Base-by-base conservation (phyloP, 2,113 vertebrate species). In the Lycocorax pyrrhopterus region DNA sequence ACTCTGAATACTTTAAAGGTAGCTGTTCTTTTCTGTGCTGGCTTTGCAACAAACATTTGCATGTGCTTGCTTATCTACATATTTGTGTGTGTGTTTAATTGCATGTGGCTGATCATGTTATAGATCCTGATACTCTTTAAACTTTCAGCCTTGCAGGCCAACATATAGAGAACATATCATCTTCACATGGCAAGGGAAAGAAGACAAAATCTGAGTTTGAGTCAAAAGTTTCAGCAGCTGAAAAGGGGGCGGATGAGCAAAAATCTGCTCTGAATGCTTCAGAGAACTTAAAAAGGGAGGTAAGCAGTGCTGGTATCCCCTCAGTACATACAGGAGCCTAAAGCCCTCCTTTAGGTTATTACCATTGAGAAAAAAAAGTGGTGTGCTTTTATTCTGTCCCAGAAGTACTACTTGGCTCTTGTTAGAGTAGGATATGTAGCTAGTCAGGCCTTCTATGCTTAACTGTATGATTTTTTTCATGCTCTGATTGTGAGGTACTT, bases 121-220 rank as follows among this genome's bases (percentile, higher is more conserved):
- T 19, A 18, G 15, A 12, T 46, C 53, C n/a, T 95, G 59, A 93
- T 44, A 12, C 33, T 87, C 66, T 68, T 44, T 44, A 46, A 82
- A 68, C 59, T 86, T 95, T 74, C 90, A 98, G 98, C 89, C 98
- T 98, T 97, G 97, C 98, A 95, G 97, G 94, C 81, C 98, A 98
- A 6, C 98, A 98, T 89, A 98, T 98, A 97, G 98, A 98, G 94
- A 98, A 98, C 84, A 94, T 96, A 73, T 98, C 98, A 26, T 97
- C 98, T 92, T 97, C 98, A 32, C 98, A 97, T 78, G 96, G 96
- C 87, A 98, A 98, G 90, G 98, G 96, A 91, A 98, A 98, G 92
- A 97, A 92, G 92, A 98, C 98, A 79, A 98, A 98, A 80, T 97
- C 98, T 39, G 98, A 98, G 85, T 98, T 97, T 93, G 98, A 98